These are phyloP conservation scores for Butastur rufipennis DNA, from an alignment of 2,113 vertebrate genomes.

Conservation along the genomic window DNA sequence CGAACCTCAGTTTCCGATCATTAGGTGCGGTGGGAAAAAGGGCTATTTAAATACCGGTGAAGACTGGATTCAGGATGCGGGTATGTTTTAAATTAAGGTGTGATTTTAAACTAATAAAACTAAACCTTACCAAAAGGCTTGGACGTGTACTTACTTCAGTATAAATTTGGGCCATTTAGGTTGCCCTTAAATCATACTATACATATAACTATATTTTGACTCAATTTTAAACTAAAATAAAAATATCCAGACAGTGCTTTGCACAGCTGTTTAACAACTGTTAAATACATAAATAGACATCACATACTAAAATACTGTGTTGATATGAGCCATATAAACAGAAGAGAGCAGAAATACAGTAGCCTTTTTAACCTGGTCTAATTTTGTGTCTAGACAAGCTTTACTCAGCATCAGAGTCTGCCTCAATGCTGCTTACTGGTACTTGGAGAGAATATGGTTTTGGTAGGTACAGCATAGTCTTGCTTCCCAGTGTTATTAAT, in stretches of 20 bases:
- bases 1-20: background rate
- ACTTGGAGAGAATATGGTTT: background rate
- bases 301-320: constrained; percentile 25
- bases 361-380: background rate
- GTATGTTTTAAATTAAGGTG: constrained; percentile 25
- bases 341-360: constrained; percentile 31
- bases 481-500: background rate
- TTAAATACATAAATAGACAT: constrained; percentile 46
- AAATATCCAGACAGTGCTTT: constrained; percentile 39
- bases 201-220: constrained; percentile 13
- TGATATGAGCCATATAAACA: constrained; percentile 45
- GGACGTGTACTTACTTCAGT: background rate
- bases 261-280: constrained; percentile 38
- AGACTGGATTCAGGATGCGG: background rate
- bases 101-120: constrained; percentile 19
- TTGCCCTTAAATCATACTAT: background rate
- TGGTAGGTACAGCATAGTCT: background rate
- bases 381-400: constrained; percentile 35
- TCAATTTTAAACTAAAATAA: constrained; percentile 43
- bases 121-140: constrained; percentile 2
- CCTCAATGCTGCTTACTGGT: background rate
- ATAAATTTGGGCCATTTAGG: constrained; percentile 1
- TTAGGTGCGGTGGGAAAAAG: background rate
- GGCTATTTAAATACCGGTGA: background rate
- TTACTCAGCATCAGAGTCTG: background rate